These are phyloP conservation scores for Maniola jurtina DNA, from an alignment of 1,140 invertebrate species.

Conservation along the genomic window DNA sequence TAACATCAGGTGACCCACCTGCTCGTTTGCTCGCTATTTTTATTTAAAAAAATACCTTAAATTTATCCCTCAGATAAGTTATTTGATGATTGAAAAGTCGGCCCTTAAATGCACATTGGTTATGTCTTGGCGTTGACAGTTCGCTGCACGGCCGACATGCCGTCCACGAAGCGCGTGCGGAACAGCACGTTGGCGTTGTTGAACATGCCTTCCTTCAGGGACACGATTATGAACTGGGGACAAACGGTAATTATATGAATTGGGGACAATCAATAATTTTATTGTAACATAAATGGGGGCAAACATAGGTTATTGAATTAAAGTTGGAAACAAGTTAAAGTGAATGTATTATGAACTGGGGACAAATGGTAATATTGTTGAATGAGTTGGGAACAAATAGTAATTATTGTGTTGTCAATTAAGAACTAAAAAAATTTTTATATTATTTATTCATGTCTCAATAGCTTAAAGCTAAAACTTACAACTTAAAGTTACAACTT, in stretches of 20 bases:
- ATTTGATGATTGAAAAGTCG: too few species aligned
- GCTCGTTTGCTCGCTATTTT: too few species aligned
- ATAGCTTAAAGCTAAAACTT: too few species aligned
- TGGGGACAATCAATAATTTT: not conserved
- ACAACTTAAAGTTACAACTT: too few species aligned
- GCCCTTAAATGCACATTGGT: not conserved
- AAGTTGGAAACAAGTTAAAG: too few species aligned
- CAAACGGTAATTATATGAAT: not conserved
- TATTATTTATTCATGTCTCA: too few species aligned
- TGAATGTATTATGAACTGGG: not conserved
- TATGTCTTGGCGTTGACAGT: constrained; percentile 70
- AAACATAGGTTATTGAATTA: not conserved
- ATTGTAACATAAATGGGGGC: not conserved
- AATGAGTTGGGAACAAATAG: not conserved
- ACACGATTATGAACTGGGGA: constrained; percentile 97
- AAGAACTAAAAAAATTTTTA: not conserved
- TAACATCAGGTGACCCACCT: too few species aligned
- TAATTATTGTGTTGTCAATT: not conserved
- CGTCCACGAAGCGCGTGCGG: constrained; percentile 96
- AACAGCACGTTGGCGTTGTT: constrained; percentile 99
- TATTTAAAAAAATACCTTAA: too few species aligned
- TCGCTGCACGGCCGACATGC: constrained; percentile 93
- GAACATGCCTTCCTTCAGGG: constrained; percentile 99
- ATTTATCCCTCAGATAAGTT: too few species aligned
- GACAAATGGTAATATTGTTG: not conserved